phyloP scores from a whole-genome alignment of 2,797 vertebrate species.

The Neosilurus mollespiculum region DNA sequence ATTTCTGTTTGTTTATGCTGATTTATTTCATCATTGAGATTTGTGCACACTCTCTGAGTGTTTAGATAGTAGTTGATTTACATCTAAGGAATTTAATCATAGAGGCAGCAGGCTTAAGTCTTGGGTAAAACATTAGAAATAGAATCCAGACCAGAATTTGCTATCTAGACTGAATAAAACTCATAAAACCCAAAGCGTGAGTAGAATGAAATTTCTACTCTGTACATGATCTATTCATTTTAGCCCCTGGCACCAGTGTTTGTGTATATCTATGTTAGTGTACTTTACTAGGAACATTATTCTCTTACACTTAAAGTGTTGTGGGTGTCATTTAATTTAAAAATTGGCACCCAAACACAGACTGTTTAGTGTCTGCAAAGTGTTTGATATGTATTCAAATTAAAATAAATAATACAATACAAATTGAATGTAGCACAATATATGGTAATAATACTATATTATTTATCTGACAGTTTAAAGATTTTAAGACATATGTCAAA shows the following conservation, averaged over 20 bases:
- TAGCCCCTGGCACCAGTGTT: background rate
- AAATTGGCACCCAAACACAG: background rate
- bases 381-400: background rate
- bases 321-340: background rate
- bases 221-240: background rate
- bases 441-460: no score
- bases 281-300: background rate
- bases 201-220: background rate
- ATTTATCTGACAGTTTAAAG: background rate
- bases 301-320: background rate
- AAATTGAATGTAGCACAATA: background rate
- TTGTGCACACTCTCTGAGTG: slow-evolving; percentile 4
- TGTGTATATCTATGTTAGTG: background rate
- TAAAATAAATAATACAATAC: background rate
- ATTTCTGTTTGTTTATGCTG: slow-evolving; percentile 34
- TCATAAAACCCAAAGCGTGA: background rate
- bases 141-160: background rate
- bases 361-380: background rate
- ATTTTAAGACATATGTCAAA: background rate
- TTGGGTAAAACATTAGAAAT: slow-evolving; percentile 13
- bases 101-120: background rate
- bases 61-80: slow-evolving; percentile 28
- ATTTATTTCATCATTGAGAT: slow-evolving; percentile 16
- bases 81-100: slow-evolving; percentile 4
- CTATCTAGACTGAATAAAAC: background rate